Conservation (phyloP, 2,113 vertebrate genomes). For the Grammatotria lemairii region DNA sequence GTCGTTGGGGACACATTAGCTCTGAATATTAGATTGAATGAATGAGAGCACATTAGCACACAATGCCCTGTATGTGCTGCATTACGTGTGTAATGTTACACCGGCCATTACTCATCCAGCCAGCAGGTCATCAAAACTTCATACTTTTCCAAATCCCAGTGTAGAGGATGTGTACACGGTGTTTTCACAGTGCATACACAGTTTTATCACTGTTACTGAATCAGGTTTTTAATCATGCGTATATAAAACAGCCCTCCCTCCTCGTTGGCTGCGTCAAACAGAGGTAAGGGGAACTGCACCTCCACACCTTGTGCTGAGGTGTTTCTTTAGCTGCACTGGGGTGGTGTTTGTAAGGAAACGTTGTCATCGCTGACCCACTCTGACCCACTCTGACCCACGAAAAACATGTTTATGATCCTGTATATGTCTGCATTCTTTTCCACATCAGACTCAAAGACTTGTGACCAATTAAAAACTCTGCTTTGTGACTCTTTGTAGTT, state of each 20-base stretch:
- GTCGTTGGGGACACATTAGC: constrained; percentile 1
- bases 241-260: background rate
- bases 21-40: background rate
- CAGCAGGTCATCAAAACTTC: background rate
- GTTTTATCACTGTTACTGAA: background rate
- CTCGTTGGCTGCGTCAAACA: background rate
- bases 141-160: background rate
- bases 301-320: background rate
- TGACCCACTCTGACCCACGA: background rate
- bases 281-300: background rate
- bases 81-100: background rate
- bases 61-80: background rate
- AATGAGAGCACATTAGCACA: background rate
- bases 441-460: background rate
- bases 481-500: background rate
- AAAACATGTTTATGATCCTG: background rate
- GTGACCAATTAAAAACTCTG: background rate
- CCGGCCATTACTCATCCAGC: background rate
- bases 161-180: background rate
- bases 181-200: background rate
- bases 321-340: background rate
- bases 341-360: background rate
- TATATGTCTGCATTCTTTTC: background rate
- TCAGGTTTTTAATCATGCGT: background rate
- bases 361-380: background rate